phyloP scores from a whole-genome alignment of 1,140 invertebrate species.

The Nasonia longicornis region DNA sequence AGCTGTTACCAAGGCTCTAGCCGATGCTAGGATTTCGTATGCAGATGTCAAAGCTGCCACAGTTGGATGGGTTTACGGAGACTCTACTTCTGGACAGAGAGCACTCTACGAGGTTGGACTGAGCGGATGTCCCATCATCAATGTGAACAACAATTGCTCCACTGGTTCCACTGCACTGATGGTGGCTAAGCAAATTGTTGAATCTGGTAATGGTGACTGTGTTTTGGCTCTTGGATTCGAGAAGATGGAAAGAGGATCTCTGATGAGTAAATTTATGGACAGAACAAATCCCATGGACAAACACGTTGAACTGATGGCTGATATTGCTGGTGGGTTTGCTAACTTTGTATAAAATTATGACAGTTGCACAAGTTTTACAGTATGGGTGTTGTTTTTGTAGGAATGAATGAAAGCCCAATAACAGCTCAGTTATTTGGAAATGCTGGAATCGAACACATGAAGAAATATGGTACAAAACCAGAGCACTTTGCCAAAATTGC shows the following conservation, averaged over 20 bases:
- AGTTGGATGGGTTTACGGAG: constrained; percentile 95
- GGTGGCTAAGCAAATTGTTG: constrained; percentile 91
- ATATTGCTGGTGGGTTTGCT: constrained; percentile 75
- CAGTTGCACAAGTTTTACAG: background rate
- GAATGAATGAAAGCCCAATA: constrained; percentile 82
- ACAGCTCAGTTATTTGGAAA: constrained; percentile 97
- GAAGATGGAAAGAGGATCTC: constrained; percentile 95
- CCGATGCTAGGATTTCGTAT: constrained; percentile 88
- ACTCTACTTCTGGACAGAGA: constrained; percentile 96
- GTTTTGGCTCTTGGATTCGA: constrained; percentile 96
- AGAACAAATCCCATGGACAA: constrained; percentile 94
- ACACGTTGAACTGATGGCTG: constrained; percentile 88
- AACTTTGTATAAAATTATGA: constrained; percentile 12
- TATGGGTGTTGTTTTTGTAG: constrained; percentile 49
- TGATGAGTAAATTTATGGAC: constrained; percentile 85
- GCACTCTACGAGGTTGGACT: constrained; percentile 95
- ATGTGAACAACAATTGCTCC: constrained; percentile 99
- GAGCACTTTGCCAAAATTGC: constrained; percentile 98
- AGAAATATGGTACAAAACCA: constrained; percentile 93
- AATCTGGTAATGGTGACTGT: constrained; percentile 87
- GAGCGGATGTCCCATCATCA: constrained; percentile 97
- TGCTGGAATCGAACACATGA: constrained; percentile 96
- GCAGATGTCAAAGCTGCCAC: constrained; percentile 87
- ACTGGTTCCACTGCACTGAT: constrained; percentile 94
- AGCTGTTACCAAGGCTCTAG: constrained; percentile 88